Evolutionary conservation across 2,113 vertebrate genomes (phyloP), one percentile per base, ranked within the genome.

Genomic region (Donacobius atricapilla): DNA sequence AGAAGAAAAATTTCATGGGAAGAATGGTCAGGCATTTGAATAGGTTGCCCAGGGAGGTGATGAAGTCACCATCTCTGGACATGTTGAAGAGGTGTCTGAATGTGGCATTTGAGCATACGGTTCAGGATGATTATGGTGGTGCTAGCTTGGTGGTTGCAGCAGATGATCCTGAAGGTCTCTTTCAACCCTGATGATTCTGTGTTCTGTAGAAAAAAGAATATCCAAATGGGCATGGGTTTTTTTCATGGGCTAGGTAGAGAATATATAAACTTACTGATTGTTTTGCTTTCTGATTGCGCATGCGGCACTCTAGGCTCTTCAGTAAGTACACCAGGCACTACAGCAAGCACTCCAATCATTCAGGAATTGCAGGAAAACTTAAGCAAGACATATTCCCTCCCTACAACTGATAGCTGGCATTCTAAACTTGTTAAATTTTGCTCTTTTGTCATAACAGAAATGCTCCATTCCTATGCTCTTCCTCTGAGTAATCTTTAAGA

Each of bases 331-430:
- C 14, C 33, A 79, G 6, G 23, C 40, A 63, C 25, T 50, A 35
- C 22, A 93, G 24, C 23, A 83, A 42, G 20, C 63, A 65, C 27
- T 73, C 47, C 35, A 87, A 1, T 72, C 42, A 48, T 54, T 85
- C 70, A 69, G 48, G 4, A 64, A 39, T 9, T 66, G 13, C 42
- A 85, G 23, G 39, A 83, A 85, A 79, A 83, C 7, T 31, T 60
- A 57, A 69, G 33, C 40, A 80, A 94, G 33, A 13, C 5, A 13
- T 80, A 48, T 42, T 72, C 5, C 7, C 6, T 23, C 20, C 0
- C 0, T 37, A 23, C 3, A 47, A 57, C 2, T 28, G 35, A 75
- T 13, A 76, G 44, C 0, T 84, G 11, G 8, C 11, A 71, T 51
- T 58, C 82, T 50, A 6, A 53, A 48, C 56, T n/a, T 30, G 22